A percentile compares a stretch with the other conserved stretches of the same genome.
phyloP scores from a whole-genome alignment of 1,140 invertebrate species.

The Hermetia illucens region DNA sequence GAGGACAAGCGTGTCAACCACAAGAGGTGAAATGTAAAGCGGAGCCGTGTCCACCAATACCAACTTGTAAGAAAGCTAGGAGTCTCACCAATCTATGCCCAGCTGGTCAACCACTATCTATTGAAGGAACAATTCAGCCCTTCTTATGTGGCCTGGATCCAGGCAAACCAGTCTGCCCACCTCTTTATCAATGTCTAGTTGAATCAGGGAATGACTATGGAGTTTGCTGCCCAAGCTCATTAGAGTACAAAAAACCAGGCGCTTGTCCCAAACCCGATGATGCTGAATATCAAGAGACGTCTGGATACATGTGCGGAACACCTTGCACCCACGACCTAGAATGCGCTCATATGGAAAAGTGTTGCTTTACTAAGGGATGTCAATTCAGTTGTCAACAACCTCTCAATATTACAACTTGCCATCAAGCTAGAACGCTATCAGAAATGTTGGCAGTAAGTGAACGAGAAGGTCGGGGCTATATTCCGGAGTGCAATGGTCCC shows the following conservation, averaged over 20 bases:
- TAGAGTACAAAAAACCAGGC: slow-evolving; percentile 59
- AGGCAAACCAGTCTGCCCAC: slow-evolving; percentile 67
- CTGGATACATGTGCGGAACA: slow-evolving; percentile 38
- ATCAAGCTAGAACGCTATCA: slow-evolving; percentile 59
- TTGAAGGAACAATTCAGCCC: slow-evolving; percentile 58
- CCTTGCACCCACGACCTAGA: slow-evolving; percentile 62
- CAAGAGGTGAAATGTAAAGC: slow-evolving; percentile 61
- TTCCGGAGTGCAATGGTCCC: slow-evolving; percentile 57
- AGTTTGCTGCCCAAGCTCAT: slow-evolving; percentile 66
- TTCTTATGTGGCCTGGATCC: slow-evolving; percentile 68
- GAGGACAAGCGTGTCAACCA: slow-evolving; percentile 55
- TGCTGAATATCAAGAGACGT: slow-evolving; percentile 22
- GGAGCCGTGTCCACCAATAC: slow-evolving; percentile 66
- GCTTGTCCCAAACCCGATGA: slow-evolving; percentile 45
- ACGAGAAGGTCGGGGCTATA: slow-evolving; percentile 61
- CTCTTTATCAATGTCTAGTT: slow-evolving; percentile 63
- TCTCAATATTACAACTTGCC: slow-evolving; percentile 55
- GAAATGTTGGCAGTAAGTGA: slow-evolving; percentile 63
- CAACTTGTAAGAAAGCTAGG: slow-evolving; percentile 62
- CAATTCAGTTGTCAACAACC: slow-evolving; percentile 52
- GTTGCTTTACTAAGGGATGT: slow-evolving; percentile 54
- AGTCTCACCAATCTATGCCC: slow-evolving; percentile 63
- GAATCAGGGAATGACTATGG: slow-evolving; percentile 69
- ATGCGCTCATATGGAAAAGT: slow-evolving; percentile 65
- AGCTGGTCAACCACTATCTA: slow-evolving; percentile 60